phyloP scores from a whole-genome alignment of 2,797 vertebrate species.

The Crenuchus spilurus region DNA sequence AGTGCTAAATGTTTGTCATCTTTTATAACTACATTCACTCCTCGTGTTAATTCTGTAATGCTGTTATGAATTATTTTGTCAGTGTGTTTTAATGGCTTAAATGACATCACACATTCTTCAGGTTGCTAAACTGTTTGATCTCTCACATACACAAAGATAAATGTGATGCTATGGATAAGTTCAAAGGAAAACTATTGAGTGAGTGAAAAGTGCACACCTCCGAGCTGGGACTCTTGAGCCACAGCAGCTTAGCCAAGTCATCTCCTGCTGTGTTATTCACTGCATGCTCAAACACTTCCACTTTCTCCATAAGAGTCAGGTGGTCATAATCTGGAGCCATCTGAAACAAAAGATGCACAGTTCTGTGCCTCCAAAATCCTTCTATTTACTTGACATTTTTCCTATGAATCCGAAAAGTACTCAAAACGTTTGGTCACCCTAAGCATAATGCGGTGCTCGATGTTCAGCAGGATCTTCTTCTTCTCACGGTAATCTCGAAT shows the following conservation, averaged over 20 bases:
- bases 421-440: constrained; percentile 75
- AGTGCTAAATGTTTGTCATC: no score
- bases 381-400: no score
- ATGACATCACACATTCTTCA: no score
- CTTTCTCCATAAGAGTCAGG: constrained; percentile 98
- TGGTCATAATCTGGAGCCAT: constrained; percentile 99
- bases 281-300: constrained; percentile 97
- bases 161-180: no score
- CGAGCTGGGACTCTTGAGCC: constrained; percentile 98
- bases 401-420: neutral
- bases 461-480: constrained; percentile 98
- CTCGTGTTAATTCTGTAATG: no score
- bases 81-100: no score
- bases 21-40: no score
- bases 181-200: no score
- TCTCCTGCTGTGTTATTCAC: constrained; percentile 98
- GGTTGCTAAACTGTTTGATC: no score
- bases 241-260: constrained; percentile 94
- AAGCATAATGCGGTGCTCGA: constrained; percentile 98
- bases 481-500: constrained; percentile 98
- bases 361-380: no score
- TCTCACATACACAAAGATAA: no score
- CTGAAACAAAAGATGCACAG: constrained; percentile 65
- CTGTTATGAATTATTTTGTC: no score
- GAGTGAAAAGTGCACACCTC: constrained; percentile 71